Conservation (phyloP, 2,888 invertebrate species). For the Melieria picta region DNA sequence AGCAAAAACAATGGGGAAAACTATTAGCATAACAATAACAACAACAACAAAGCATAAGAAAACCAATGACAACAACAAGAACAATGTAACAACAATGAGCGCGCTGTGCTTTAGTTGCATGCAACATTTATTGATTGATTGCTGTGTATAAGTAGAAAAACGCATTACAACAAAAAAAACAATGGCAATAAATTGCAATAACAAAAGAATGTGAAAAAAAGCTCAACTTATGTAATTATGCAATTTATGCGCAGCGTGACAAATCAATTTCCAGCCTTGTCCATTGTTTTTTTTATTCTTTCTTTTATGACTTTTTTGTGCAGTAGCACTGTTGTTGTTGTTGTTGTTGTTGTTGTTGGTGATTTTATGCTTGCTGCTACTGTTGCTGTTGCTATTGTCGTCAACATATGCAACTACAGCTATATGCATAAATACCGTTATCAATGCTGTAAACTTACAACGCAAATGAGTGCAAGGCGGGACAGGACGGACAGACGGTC, state of each 20-base stretch:
- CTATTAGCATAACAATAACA: not conserved
- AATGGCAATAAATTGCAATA: not conserved
- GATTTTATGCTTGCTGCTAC: not conserved
- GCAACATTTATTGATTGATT: conserved; percentile 21
- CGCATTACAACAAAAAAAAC: conserved; percentile 32
- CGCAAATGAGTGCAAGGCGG: conserved; percentile 9
- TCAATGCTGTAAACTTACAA: conserved; percentile 42
- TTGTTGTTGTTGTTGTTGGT: not conserved
- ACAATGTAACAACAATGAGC: too few species aligned
- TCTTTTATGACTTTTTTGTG: conserved; percentile 7
- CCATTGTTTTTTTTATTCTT: conserved; percentile 23
- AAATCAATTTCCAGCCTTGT: conserved; percentile 48
- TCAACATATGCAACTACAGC: not conserved
- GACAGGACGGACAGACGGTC: not conserved
- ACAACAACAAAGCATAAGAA: not conserved
- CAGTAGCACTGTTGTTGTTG: conserved; percentile 8
- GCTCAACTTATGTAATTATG: conserved; percentile 54
- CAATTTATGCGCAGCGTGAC: conserved; percentile 62
- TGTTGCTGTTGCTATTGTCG: not conserved
- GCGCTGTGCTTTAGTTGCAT: too few species aligned
- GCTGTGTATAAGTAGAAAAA: conserved; percentile 1
- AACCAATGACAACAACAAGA: too few species aligned
- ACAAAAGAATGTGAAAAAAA: not conserved
- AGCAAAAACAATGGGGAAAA: conserved; percentile 9
- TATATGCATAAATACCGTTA: conserved; percentile 47